Evolutionary conservation across 2,888 invertebrate species (phyloP), one percentile per base, ranked within the genome.

Genomic region (Rhimphoctona megacephalus): DNA sequence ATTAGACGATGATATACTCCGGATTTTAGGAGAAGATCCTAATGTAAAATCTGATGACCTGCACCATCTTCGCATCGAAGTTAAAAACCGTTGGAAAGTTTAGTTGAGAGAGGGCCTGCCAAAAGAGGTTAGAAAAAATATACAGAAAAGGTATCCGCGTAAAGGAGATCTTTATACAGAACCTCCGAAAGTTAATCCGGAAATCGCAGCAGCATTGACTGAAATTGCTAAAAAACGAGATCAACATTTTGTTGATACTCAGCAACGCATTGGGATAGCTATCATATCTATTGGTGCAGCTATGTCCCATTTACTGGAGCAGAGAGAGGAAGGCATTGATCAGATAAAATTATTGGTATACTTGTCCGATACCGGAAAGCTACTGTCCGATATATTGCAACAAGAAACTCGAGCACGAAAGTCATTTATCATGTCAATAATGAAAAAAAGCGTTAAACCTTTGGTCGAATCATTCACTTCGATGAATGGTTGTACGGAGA

Each of bases 401-500:
- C 84, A 84, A 54, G 77, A 85, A 33, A 82, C 86, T 2, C 17
- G 54, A 30, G 74, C 43, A 36, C 64, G 78, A 64, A 83, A 83
- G 46, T 67, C 76, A 1, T 83, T 76, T 33, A 83, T 74, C 36
- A 84, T 79, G 2, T 82, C 85, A 19, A 54, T 86, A 14, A 77
- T 88, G 85, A 88, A 85, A 0, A 88, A 86, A 76, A 66, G 22
- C 4, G 72, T 87, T 0, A 85, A 87, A 70, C 52, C 64, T 0
- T 9, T 76, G 1, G 57, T 84, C 0, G 85, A 86, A 8, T 17
- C 85, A 6, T 9, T 30, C 52, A 72, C 11, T 70, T 81, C 8
- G 76, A 82, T 14, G 83, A 85, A 76, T 88, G 82, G 82, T 52
- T 86, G 9, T 85, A 88, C 30, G 88, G 86, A 8, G n/a, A 74